phyloP scores from a whole-genome alignment of 2,797 vertebrate species.

The Myiotriccus ornatus region DNA sequence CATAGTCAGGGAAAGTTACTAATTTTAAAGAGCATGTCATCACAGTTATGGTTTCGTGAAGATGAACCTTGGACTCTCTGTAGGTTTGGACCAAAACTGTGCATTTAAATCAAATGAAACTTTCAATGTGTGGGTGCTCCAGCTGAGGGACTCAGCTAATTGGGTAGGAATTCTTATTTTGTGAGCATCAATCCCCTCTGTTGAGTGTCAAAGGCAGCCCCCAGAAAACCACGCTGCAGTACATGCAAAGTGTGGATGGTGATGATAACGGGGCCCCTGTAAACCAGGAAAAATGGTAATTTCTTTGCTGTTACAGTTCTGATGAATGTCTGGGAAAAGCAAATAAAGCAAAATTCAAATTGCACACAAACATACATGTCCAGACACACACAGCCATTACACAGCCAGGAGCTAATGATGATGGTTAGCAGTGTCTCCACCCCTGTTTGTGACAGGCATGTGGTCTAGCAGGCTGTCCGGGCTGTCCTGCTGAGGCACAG shows the following conservation, averaged over 20 bases:
- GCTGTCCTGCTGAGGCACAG: fast-evolving
- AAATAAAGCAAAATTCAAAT: background rate
- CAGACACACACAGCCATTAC: fast-evolving
- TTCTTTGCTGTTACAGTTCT: background rate
- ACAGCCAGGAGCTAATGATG: background rate
- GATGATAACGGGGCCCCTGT: background rate
- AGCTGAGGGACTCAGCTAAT: background rate
- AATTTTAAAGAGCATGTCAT: background rate
- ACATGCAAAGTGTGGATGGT: background rate
- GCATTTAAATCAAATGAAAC: background rate
- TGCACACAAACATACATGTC: background rate
- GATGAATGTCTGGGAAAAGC: background rate
- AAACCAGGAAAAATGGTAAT: background rate
- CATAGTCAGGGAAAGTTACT: background rate
- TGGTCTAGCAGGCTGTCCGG: background rate
- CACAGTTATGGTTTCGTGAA: background rate
- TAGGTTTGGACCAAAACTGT: background rate
- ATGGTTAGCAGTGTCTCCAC: background rate
- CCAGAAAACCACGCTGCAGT: background rate
- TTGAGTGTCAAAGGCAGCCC: background rate
- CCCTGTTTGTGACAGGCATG: fast-evolving
- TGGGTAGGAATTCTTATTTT: background rate
- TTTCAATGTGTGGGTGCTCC: background rate
- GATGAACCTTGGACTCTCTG: background rate
- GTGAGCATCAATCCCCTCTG: background rate